phyloP scores from a whole-genome alignment of 2,113 vertebrate genomes.

The Glaucidium brasilianum region DNA sequence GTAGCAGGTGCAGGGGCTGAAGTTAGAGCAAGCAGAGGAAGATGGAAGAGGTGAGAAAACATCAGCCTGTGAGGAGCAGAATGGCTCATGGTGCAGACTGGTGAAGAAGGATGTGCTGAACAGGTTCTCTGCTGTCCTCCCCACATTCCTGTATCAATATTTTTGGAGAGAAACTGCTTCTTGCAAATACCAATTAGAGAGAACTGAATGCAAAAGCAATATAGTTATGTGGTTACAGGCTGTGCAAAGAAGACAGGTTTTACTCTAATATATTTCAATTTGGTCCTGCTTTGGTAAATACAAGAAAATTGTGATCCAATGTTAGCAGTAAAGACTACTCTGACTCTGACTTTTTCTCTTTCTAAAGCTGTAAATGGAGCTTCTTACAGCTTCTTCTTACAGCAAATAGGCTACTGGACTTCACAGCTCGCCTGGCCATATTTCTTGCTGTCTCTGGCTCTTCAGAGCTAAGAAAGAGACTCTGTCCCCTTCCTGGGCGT shows the following conservation, averaged over 20 bases:
- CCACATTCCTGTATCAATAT: not conserved
- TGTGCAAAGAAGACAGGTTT: not conserved
- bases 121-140: not conserved
- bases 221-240: not conserved
- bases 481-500: not conserved
- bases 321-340: not conserved
- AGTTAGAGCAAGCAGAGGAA: not conserved
- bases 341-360: not conserved
- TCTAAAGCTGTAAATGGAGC: not conserved
- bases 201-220: not conserved
- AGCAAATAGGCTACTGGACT: not conserved
- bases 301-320: not conserved
- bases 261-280: not conserved
- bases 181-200: not conserved
- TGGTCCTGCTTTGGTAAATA: not conserved
- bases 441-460: not conserved
- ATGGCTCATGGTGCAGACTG: not conserved
- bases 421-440: not conserved
- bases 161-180: not conserved
- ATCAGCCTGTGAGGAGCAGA: not conserved
- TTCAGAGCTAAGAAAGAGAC: not conserved
- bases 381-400: not conserved
- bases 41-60: constrained; percentile 10
- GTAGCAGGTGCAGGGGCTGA: not conserved
- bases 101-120: not conserved